Conservation (phyloP, 1,140 invertebrate genomes). For the Drosophila ficusphila region DNA sequence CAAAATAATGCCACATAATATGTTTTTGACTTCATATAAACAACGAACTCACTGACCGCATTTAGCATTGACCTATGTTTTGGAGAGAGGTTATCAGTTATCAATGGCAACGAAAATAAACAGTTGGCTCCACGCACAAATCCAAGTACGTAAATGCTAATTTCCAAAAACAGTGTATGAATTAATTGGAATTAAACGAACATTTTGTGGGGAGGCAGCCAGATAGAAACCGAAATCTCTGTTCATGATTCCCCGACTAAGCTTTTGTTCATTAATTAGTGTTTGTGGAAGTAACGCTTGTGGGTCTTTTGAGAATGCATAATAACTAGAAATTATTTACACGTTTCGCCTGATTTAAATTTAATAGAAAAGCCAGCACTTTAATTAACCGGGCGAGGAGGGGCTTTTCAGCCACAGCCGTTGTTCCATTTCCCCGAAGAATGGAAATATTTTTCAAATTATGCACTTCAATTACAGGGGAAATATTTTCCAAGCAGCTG, state of each 20-base stretch:
- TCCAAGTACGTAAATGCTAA: slow-evolving; percentile 13
- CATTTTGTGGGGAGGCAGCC: neutral
- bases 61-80: slow-evolving; percentile 66
- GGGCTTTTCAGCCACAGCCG: neutral
- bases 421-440: neutral
- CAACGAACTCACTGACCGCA: slow-evolving; percentile 52
- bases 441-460: slow-evolving; percentile 30
- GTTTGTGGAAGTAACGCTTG: neutral
- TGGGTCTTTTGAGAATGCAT: neutral
- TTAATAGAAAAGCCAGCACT: slow-evolving; percentile 3
- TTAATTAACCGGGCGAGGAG: slow-evolving; percentile 13
- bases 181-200: slow-evolving; percentile 7
- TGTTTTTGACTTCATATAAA: slow-evolving; percentile 13
- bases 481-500: slow-evolving; percentile 34
- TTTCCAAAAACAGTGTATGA: neutral
- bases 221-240: neutral
- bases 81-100: slow-evolving; percentile 64
- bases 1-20: neutral
- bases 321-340: slow-evolving; percentile 19
- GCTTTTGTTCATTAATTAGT: slow-evolving; percentile 8
- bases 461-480: slow-evolving; percentile 42
- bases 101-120: slow-evolving; percentile 30
- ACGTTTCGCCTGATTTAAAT: slow-evolving; percentile 9
- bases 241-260: neutral
- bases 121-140: neutral